Percentiles rank a stretch among this genome's conserved stretches.
Evolutionary conservation across 2,888 invertebrate species (phyloP).

Genomic region (Pristionchus fissidentatus): DNA sequence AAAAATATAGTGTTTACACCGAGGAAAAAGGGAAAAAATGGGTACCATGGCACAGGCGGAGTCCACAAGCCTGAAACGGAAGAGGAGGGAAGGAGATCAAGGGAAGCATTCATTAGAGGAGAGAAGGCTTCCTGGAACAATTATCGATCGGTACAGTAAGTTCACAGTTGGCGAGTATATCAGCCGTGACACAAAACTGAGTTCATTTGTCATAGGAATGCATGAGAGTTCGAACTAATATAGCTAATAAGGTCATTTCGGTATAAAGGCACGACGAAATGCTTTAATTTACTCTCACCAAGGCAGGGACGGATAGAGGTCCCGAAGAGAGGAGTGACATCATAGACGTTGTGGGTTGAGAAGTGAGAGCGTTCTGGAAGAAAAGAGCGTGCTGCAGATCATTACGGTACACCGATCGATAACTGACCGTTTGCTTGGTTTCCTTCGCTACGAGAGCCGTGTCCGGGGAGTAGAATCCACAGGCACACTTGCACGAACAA

Average conservation of each 20-base stretch:
- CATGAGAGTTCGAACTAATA: too few species aligned
- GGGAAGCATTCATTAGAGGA: not conserved
- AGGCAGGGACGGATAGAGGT: not conserved
- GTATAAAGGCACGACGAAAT: not conserved
- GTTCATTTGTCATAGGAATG: too few species aligned
- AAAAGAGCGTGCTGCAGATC: not conserved
- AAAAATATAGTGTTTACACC: not conserved
- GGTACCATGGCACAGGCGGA: slow-evolving; percentile 12
- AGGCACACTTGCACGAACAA: slow-evolving; percentile 65
- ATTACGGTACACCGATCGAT: not conserved
- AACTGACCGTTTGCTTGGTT: not conserved
- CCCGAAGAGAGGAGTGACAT: not conserved
- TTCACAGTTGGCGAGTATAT: too few species aligned
- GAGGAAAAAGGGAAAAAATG: not conserved
- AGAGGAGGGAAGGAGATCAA: not conserved
- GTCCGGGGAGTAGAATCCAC: slow-evolving; percentile 65
- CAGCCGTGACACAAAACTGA: too few species aligned
- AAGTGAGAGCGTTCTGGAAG: not conserved
- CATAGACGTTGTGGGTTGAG: not conserved
- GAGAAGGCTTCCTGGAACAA: not conserved
- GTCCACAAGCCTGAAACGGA: slow-evolving; percentile 9
- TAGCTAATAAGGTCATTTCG: too few species aligned
- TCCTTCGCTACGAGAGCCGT: slow-evolving; percentile 53
- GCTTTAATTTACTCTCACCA: not conserved
- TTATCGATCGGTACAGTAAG: not conserved